Evolutionary conservation across 2,797 vertebrate species (phyloP).

Genomic region (Brachyrhaphis roseni): DNA sequence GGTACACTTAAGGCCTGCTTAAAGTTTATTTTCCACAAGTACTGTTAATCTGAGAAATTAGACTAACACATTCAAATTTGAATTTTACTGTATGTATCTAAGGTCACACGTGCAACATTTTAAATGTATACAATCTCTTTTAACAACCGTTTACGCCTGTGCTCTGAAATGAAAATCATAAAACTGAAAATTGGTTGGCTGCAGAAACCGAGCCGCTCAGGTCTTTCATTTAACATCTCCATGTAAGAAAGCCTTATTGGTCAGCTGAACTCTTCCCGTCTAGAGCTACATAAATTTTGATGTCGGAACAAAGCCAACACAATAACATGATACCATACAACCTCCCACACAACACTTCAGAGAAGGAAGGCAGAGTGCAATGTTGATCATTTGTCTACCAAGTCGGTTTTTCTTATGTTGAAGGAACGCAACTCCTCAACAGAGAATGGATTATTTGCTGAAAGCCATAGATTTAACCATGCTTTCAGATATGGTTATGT

Average conservation of each 20-base stretch:
- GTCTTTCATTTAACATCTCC: neutral
- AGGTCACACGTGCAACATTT: neutral
- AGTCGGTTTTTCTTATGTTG: neutral
- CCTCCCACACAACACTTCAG: slow-evolving; percentile 6
- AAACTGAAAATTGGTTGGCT: neutral
- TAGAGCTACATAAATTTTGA: neutral
- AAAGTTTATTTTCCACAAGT: neutral
- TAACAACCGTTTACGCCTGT: neutral
- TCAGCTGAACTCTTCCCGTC: neutral
- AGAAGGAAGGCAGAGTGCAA: neutral
- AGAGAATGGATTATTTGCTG: neutral
- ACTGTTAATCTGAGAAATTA: neutral
- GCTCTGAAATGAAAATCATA: neutral
- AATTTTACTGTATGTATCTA: neutral
- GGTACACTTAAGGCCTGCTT: neutral
- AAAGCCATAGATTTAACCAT: neutral
- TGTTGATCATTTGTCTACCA: neutral
- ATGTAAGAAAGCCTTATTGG: neutral
- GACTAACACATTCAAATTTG: neutral
- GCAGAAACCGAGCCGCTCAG: neutral
- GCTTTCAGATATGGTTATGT: neutral
- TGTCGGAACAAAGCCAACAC: neutral
- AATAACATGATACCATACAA: neutral
- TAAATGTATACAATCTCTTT: neutral
- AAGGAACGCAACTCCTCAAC: neutral